phyloP scores from a whole-genome alignment of 2,797 vertebrate genomes.

The Sebastes trivittatus region DNA sequence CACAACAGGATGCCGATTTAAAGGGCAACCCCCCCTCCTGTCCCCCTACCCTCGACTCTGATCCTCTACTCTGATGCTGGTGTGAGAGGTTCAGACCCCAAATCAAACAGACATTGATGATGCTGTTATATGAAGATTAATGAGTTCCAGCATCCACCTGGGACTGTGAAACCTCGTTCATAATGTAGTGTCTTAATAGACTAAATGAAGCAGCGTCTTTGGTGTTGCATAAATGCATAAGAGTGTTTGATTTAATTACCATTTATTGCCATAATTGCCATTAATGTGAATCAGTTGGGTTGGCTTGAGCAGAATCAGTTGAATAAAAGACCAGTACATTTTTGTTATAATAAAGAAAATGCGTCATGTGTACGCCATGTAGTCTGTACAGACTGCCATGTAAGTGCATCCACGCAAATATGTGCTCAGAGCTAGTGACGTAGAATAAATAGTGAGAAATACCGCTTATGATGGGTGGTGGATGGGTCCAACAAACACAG shows the following conservation, averaged over 20 bases:
- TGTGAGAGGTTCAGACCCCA: constrained; percentile 9
- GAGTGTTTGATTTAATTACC: not conserved
- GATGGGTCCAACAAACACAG: too few relatives aligned
- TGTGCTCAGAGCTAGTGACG: too few relatives aligned
- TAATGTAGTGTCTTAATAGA: not conserved
- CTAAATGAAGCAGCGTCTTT: not conserved
- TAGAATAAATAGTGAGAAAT: too few relatives aligned
- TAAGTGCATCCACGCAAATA: too few relatives aligned
- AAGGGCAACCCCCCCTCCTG: constrained; percentile 43
- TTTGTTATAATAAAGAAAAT: not conserved
- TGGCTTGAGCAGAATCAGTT: not conserved
- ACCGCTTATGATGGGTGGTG: too few relatives aligned
- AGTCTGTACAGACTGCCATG: too few relatives aligned
- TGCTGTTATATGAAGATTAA: constrained; percentile 41
- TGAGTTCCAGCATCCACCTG: constrained; percentile 9
- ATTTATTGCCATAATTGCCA: not conserved
- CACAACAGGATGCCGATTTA: constrained; percentile 76
- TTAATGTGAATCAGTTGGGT: not conserved
- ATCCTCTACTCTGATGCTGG: constrained; percentile 28
- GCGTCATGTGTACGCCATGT: too few relatives aligned
- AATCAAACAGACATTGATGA: constrained; percentile 34
- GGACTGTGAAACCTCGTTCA: not conserved
- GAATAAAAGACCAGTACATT: not conserved
- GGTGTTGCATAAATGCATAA: not conserved
- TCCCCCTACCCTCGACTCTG: constrained; percentile 2